Base-by-base conservation (phyloP, 2,797 vertebrate genomes). In the Phrynocephalus vlangalii region DNA sequence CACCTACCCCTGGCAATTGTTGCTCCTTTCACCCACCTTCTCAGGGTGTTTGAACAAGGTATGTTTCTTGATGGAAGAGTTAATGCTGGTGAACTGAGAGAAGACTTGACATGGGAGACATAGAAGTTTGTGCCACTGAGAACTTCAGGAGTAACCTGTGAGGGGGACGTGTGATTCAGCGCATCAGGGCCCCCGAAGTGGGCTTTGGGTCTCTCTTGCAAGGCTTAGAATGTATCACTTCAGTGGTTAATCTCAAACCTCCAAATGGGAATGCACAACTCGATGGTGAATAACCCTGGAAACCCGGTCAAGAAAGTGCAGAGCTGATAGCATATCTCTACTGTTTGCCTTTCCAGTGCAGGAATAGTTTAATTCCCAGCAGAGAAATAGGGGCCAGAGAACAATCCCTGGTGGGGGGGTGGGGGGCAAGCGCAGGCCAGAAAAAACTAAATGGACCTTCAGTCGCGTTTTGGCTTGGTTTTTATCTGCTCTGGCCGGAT, bases 401-500 rank as follows among this genome's bases (percentile, higher is more conserved):
- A 48, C 10, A 13, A 63, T 67, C 13, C 0, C 33, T 52, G n/a
- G 38, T 44, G 38, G 38, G 38, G 38, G 38, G 3, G 38, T 44
- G 38, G 38, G 38, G 38, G 0, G 1, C 0, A 7, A 75, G 79
- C 82, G 80, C 72, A 0, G 3, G 48, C 72, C 9, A 2, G 81
- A 79, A 85, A 44, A 90, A 87, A 87, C 82, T 3, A 24, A 56
- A 72, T 13, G 89, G 93, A 77, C 52, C 0, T 6, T 50, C 66
- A 63, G 68, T 79, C 82, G 85, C 88, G 66, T 91, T 92, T 90
- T 91, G 92, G 90, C 26, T 0, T 85, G 90, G 89, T 86, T 84
- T 90, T 92, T 92, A 92, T 93, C 90, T 85, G 85, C 52, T 82
- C 88, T 0, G 20, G 77, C 93, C 93, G 87, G 91, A 86, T 93